Conservation (phyloP, 2,113 vertebrate species). For the Aegithalos caudatus region DNA sequence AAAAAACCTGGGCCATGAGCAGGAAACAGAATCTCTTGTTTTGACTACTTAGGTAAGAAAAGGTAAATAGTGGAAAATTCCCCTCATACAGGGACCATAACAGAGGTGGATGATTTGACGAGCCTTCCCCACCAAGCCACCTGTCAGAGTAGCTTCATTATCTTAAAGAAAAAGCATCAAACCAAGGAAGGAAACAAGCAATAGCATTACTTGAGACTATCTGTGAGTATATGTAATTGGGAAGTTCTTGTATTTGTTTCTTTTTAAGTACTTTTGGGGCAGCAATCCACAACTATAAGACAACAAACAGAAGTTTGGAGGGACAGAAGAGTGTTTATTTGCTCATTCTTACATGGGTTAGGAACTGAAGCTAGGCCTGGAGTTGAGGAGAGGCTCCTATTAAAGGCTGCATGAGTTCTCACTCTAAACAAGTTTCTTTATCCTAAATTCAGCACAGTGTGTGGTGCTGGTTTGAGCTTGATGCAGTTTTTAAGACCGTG, state of each 20-base stretch:
- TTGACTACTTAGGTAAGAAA: conserved; percentile 51
- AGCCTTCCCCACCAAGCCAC: neutral
- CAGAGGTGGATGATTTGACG: neutral
- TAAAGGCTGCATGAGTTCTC: neutral
- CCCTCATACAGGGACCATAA: neutral
- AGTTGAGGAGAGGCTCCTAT: neutral
- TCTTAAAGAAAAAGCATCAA: neutral
- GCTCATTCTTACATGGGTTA: neutral
- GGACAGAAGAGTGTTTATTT: neutral
- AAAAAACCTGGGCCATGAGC: conserved; percentile 60
- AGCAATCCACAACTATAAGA: neutral
- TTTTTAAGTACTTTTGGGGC: neutral
- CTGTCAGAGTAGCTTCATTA: neutral
- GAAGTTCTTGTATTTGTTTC: neutral
- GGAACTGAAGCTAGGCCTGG: neutral
- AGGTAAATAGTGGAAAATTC: conserved; percentile 69
- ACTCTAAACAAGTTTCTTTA: neutral
- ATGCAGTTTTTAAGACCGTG: neutral
- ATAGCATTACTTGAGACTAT: neutral
- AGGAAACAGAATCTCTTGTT: conserved; percentile 66
- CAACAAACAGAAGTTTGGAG: neutral
- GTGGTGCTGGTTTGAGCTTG: neutral
- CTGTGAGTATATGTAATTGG: neutral
- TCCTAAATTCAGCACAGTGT: neutral
- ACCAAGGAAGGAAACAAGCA: neutral